A percentile compares a stretch with the other conserved stretches of the same genome.
Conservation (phyloP, 2,888 invertebrate species). For the Steinernema hermaphroditum region DNA sequence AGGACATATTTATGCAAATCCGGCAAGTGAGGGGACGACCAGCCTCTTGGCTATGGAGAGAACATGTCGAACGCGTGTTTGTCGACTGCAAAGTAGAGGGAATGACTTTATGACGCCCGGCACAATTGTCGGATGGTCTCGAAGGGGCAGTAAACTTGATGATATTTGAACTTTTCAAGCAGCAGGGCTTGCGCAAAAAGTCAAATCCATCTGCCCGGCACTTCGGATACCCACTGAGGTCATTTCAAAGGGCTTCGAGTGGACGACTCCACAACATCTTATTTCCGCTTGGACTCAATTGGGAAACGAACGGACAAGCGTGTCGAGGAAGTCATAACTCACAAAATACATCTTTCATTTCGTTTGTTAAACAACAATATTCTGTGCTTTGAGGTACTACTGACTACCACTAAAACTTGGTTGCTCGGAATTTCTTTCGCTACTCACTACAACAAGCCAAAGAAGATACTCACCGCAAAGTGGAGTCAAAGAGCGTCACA, state of each 20-base stretch:
- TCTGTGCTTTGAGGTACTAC: no score
- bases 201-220: slow-evolving; percentile 17
- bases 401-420: neutral
- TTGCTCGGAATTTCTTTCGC: slow-evolving; percentile 12
- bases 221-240: slow-evolving; percentile 25
- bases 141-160: slow-evolving; percentile 30
- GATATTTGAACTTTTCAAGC: slow-evolving; percentile 28
- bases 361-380: neutral
- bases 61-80: slow-evolving; percentile 25
- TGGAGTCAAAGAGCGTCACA: neutral
- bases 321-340: neutral
- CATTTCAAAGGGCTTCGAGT: slow-evolving; percentile 26
- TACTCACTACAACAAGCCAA: neutral
- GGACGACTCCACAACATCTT: slow-evolving; percentile 15
- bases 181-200: slow-evolving; percentile 26
- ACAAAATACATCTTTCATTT: neutral
- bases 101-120: slow-evolving; percentile 24
- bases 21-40: neutral
- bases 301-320: neutral
- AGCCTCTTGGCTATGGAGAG: neutral
- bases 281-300: neutral
- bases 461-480: slow-evolving; percentile 19
- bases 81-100: slow-evolving; percentile 19
- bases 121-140: slow-evolving; percentile 31
- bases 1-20: slow-evolving; percentile 26